Evolutionary conservation across 1,140 invertebrate genomes (phyloP), one percentile per base, ranked within the genome.

Genomic region (Drosophila elegans): DNA sequence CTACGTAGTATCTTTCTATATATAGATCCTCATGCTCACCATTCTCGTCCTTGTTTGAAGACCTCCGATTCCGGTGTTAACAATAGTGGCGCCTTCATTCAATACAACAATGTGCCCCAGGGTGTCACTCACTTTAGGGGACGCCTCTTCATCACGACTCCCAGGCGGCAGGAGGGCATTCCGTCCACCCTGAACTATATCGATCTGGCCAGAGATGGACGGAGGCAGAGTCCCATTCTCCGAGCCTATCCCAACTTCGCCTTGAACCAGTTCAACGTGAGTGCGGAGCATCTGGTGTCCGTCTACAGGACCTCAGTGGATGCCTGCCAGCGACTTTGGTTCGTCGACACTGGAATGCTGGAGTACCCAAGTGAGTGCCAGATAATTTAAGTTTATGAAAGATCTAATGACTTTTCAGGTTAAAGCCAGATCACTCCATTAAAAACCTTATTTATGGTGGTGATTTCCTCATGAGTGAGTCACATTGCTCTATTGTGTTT

Each of bases 91-190:
- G 9, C 86, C 5, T 92, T 91, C 32, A 89, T 91, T 34, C 62
- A 90, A 27, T 94, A 95, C 74, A 96, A 96, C 80, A 96, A 96
- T 90, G 93, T 97, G 29, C 96, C 96, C 0, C 94, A 96, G 73
- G 96, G 96, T 0, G 91, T 95, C 0, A 95, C 95, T 44, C 93
- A 95, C 9, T 95, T 94, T 92, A 79, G 93, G 1, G 93, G 96
- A 55, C 95, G 94, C 75, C 88, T 97, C 7, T 96, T 97, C 78
- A 91, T 97, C 9, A 96, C 96, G 0, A 94, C 96, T 7, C 95
- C 96, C 0, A 92, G 95, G 57, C 93, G 96, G 84, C 93, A 95
- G 75, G 38, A 91, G 75, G 95, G 95, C 16, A 95, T 96, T 49
- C 95, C 95, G 1, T 94, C 95, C 4, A 96, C 95, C 27, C 82